Evolutionary conservation across 2,888 invertebrate species (phyloP), one percentile per base, ranked within the genome.

Genomic region (Trachelus iudaicus): DNA sequence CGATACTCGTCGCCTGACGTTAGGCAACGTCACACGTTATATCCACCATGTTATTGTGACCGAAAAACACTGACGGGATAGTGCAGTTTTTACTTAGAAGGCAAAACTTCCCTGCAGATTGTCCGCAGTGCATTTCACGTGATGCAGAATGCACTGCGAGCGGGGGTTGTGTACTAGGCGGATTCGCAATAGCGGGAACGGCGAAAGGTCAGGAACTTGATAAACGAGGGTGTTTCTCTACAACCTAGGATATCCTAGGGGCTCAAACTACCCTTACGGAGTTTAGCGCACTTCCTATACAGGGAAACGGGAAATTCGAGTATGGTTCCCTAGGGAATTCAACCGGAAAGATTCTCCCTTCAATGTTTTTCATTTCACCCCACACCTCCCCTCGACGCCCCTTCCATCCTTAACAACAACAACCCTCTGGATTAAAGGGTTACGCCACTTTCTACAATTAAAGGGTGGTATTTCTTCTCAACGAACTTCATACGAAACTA

Each of bases 161-260:
- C 56, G 30, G 73, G 69, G 75, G 33, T 73, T 71, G 73, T 75
- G 34, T 75, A 71, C 69, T 73, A 33, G 75, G 73, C 56, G 15
- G 56, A 56, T 9, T 71, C 9, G 33, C 71, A 71, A 33, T 31
- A 33, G 71, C 71, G 71, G 11, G 13, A 71, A 6, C 71, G 71
- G 33, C 13, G 71, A 71, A 34, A 71, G 71, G 71, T 71, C 71
- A 71, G 71, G 11, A 71, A 15, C 31, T 56, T 71, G 71, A 71
- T 71, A 71, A 71, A 71, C 71, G 71, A 71, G 71, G 71, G 1
- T 71, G 71, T 71, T 71, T 71, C n/a, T 71, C 71, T 34, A 12
- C 13, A 23, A 9, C 56, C 23, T 56, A 56, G 56, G 56, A 56
- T 56, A 56, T 56, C 56, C 56, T 56, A 23, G 23, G 23, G 56